Evolutionary conservation across 1,140 invertebrate species (phyloP).

Genomic region (Oncopodura yosiiana): DNA sequence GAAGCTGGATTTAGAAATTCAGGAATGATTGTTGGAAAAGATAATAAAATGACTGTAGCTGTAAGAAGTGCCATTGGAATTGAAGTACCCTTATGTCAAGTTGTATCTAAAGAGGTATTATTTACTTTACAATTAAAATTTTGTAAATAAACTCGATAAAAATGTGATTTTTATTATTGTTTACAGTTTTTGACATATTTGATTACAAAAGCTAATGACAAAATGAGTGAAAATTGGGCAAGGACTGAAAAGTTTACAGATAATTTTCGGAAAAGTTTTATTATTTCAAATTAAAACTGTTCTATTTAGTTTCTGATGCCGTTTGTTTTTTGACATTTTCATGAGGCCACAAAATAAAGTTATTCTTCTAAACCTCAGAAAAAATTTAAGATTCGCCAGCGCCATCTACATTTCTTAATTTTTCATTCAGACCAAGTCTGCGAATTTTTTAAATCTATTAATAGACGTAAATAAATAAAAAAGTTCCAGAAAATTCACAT

Average conservation of each 20-base stretch:
- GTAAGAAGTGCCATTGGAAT: conserved; percentile 43
- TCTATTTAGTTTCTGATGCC: too few relatives aligned
- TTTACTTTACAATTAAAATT: neutral
- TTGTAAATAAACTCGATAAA: conserved; percentile 1
- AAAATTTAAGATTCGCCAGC: too few relatives aligned
- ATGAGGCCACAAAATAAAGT: too few relatives aligned
- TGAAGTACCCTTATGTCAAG: conserved; percentile 41
- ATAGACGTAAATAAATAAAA: too few relatives aligned
- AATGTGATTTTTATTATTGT: conserved; percentile 14
- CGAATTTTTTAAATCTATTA: too few relatives aligned
- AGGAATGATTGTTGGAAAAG: conserved; percentile 45
- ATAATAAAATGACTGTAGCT: conserved; percentile 44
- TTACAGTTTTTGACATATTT: conserved; percentile 35
- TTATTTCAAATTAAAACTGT: too few relatives aligned
- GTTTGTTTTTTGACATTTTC: too few relatives aligned
- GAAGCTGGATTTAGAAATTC: conserved; percentile 47
- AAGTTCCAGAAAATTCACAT: too few relatives aligned
- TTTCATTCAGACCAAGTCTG: too few relatives aligned
- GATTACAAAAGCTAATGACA: conserved; percentile 34
- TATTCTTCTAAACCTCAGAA: too few relatives aligned
- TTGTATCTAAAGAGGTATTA: conserved; percentile 40
- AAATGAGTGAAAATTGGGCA: conserved; percentile 36
- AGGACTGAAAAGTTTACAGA: conserved; percentile 24
- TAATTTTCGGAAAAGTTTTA: conserved; percentile 14
- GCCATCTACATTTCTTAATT: too few relatives aligned